phyloP scores from a whole-genome alignment of 2,113 vertebrate genomes.

The Anseranas semipalmata region DNA sequence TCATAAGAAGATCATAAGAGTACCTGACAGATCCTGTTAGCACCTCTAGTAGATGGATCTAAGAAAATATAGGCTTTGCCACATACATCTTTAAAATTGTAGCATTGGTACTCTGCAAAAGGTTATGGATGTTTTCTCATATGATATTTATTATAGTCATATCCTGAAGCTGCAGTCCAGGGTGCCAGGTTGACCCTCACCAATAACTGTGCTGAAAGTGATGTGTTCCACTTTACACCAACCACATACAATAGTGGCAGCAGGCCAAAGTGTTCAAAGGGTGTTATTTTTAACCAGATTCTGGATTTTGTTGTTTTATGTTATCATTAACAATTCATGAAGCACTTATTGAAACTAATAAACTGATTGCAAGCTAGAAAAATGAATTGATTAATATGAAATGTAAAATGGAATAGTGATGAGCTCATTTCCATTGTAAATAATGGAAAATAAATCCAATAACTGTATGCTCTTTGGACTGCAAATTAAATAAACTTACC shows the following conservation, averaged over 20 bases:
- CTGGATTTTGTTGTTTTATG: neutral
- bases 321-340: conserved; percentile 38
- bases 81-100: neutral
- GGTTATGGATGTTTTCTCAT: neutral
- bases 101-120: neutral
- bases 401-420: conserved; percentile 39
- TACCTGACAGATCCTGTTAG: neutral
- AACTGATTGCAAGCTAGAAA: conserved; percentile 45
- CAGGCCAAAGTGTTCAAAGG: neutral
- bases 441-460: conserved; percentile 21
- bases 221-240: neutral
- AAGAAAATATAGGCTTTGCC: neutral
- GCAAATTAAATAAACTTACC: neutral
- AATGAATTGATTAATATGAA: conserved; percentile 30
- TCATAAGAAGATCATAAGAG: neutral
- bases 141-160: neutral
- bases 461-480: neutral
- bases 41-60: neutral
- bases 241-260: neutral
- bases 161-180: neutral
- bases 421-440: conserved; percentile 51
- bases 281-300: neutral
- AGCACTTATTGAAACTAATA: conserved; percentile 47
- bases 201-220: neutral
- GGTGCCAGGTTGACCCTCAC: neutral